Evolutionary conservation across 2,797 vertebrate species (phyloP).

Genomic region (Anguilla megastoma): DNA sequence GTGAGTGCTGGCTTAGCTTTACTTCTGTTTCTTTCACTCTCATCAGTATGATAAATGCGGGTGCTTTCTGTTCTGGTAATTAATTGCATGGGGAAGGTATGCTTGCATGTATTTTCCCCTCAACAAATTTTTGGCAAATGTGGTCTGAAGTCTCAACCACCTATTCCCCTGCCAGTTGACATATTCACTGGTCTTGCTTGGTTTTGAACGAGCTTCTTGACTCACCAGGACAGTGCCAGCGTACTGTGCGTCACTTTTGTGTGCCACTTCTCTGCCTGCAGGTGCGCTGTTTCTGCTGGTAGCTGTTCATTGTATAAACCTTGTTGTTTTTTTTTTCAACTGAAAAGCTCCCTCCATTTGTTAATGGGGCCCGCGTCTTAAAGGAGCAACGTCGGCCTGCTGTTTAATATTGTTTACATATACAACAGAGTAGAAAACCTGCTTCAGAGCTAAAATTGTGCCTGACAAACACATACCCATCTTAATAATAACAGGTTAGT

Average conservation of each 20-base stretch:
- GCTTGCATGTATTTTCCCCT: background rate
- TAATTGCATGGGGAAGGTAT: background rate
- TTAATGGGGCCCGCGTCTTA: background rate
- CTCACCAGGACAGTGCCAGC: background rate
- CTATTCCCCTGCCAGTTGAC: background rate
- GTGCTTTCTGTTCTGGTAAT: background rate
- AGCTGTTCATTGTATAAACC: background rate
- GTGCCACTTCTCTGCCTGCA: background rate
- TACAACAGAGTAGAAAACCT: background rate
- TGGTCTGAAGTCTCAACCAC: background rate
- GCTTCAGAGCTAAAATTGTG: background rate
- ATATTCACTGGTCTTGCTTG: background rate
- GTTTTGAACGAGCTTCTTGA: background rate
- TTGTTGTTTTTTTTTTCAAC: background rate
- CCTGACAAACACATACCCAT: background rate
- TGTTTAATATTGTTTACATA: background rate
- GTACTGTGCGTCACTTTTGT: background rate
- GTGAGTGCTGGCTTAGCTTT: no score
- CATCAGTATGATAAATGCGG: background rate
- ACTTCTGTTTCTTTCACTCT: no score
- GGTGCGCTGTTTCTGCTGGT: background rate
- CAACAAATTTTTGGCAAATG: background rate
- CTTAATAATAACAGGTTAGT: background rate
- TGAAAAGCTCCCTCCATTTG: slow-evolving; percentile 10
- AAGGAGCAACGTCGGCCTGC: background rate